Evolutionary conservation across 1,140 invertebrate species (phyloP).

Genomic region (Drosophila busckii): DNA sequence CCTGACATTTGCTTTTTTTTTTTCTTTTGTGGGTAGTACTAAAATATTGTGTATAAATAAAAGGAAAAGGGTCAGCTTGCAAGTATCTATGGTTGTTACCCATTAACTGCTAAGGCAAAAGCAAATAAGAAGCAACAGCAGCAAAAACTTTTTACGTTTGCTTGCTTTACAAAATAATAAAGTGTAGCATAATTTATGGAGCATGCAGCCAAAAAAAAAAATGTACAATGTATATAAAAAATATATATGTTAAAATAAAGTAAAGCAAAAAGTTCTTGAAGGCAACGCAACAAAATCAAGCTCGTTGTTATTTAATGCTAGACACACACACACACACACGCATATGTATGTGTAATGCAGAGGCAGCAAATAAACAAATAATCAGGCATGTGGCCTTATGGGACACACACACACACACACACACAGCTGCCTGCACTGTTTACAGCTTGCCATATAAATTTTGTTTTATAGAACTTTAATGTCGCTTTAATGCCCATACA

Average conservation of each 20-base stretch:
- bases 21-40: conserved; percentile 1
- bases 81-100: conserved; percentile 13
- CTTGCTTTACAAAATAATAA: conserved; percentile 65
- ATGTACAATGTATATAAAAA: neutral
- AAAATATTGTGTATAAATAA: neutral
- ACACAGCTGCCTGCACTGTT: conserved; percentile 21
- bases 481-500: conserved; percentile 51
- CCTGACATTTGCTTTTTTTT: too few species aligned
- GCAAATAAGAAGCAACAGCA: too few species aligned
- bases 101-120: conserved; percentile 30
- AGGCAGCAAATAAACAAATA: conserved; percentile 54
- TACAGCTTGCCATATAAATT: conserved; percentile 51
- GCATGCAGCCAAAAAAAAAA: conserved; percentile 12
- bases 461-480: conserved; percentile 59
- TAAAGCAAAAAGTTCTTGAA: conserved; percentile 40
- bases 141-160: conserved; percentile 16
- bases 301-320: conserved; percentile 56
- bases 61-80: conserved; percentile 31
- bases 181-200: conserved; percentile 65
- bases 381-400: conserved; percentile 32
- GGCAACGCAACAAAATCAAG: conserved; percentile 53
- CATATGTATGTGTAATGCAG: neutral
- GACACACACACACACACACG: conserved; percentile 13
- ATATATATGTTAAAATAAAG: conserved; percentile 2
- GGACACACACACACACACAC: conserved; percentile 4